phyloP scores from a whole-genome alignment of 2,797 vertebrate species.

The Halcyon smyrnensis region DNA sequence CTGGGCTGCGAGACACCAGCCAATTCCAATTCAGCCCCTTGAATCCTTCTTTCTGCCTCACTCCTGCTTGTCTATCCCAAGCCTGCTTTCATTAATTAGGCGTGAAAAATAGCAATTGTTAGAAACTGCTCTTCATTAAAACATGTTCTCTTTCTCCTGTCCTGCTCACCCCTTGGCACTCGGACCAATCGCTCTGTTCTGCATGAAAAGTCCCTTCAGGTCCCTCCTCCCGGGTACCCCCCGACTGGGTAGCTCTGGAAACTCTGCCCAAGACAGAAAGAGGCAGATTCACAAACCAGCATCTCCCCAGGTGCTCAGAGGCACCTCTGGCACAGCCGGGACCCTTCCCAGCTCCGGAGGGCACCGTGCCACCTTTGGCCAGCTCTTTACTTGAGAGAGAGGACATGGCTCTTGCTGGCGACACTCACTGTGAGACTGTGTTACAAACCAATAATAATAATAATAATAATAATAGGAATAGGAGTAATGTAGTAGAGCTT shows the following conservation, averaged over 20 bases:
- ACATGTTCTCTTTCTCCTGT: background rate
- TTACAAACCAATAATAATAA: background rate
- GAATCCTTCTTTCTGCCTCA: background rate
- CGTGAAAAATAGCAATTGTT: background rate
- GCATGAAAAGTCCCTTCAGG: background rate
- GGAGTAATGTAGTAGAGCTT: background rate
- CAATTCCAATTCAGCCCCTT: background rate
- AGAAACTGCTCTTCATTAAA: background rate
- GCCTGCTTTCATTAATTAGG: background rate
- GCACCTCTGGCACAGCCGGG: rapidly evolving
- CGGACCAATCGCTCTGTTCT: background rate
- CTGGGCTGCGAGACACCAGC: background rate
- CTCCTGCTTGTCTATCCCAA: background rate
- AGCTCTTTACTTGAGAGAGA: rapidly evolving
- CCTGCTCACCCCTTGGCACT: background rate
- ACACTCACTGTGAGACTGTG: background rate
- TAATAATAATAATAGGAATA: background rate
- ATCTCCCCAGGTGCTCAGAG: background rate
- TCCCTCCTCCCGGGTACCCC: background rate
- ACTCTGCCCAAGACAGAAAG: background rate
- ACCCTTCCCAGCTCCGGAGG: background rate
- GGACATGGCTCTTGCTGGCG: background rate
- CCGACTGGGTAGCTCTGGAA: rapidly evolving
- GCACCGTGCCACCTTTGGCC: rapidly evolving
- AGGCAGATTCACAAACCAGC: background rate